Conservation (phyloP, 2,888 invertebrate genomes). For the Tromatobia lineatoria region DNA sequence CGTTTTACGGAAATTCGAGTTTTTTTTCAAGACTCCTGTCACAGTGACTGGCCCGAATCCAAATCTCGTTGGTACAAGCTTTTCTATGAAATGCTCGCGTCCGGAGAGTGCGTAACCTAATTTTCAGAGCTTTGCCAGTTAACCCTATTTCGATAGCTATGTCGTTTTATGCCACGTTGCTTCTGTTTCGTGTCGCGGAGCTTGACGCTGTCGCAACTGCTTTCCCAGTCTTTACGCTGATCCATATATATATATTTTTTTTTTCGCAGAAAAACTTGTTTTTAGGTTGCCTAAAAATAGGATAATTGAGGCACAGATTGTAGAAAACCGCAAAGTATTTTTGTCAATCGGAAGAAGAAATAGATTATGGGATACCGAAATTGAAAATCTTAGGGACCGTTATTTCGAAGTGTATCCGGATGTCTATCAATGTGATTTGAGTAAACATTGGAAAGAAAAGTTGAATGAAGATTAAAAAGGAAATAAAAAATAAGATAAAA, state of each 20-base stretch:
- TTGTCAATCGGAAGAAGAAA: not conserved
- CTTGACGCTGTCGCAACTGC: constrained; percentile 1
- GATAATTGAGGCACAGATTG: not conserved
- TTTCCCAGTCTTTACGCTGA: not conserved
- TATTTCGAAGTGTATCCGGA: not conserved
- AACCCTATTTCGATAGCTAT: constrained; percentile 57
- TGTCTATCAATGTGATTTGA: not conserved
- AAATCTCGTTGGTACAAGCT: not conserved
- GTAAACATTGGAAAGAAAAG: too few relatives aligned
- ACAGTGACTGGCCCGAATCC: not conserved
- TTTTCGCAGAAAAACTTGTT: not conserved
- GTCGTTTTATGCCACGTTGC: constrained; percentile 43
- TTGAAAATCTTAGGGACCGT: not conserved
- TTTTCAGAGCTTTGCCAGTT: constrained; percentile 55
- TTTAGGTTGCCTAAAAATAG: not conserved
- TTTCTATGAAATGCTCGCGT: constrained; percentile 46
- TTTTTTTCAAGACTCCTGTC: constrained; percentile 11
- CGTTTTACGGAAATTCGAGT: constrained; percentile 27
- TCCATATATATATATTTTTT: not conserved
- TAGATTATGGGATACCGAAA: not conserved
- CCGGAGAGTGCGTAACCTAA: constrained; percentile 49
- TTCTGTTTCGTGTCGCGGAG: constrained; percentile 14
- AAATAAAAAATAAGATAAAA: too few relatives aligned
- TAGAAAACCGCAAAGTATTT: not conserved
- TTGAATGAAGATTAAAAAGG: too few relatives aligned